Percentiles rank a stretch among this genome's conserved stretches.
These are phyloP conservation scores for Epiblema foenella DNA, from an alignment of 2,888 invertebrate genomes.

Conservation along the genomic window DNA sequence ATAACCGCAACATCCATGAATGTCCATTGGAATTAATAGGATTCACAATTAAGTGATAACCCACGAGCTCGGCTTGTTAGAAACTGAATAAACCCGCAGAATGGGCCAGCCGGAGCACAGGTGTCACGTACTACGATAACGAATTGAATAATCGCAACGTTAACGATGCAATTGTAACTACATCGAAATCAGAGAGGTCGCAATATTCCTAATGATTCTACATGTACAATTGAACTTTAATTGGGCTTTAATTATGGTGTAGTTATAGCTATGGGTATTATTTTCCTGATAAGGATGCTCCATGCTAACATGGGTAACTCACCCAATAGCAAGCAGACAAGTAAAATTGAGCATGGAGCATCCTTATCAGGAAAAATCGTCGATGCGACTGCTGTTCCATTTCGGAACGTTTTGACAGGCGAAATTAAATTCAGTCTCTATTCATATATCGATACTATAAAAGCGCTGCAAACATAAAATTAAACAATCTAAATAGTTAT, in stretches of 20 bases:
- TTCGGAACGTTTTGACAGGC: neutral
- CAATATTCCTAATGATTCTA: slow-evolving; percentile 11
- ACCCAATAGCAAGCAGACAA: too few species aligned
- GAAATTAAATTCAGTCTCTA: too few species aligned
- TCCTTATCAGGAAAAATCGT: neutral
- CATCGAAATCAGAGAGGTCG: slow-evolving; percentile 6
- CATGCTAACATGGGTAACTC: too few species aligned
- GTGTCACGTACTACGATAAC: slow-evolving; percentile 21
- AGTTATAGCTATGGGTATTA: neutral
- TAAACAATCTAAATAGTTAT: neutral
- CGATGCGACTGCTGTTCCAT: neutral
- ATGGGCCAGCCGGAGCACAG: slow-evolving; percentile 10
- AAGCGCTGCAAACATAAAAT: neutral
- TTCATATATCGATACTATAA: too few species aligned
- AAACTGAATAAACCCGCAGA: slow-evolving; percentile 16
- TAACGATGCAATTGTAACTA: slow-evolving; percentile 18
- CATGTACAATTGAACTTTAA: neutral
- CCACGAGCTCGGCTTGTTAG: slow-evolving; percentile 28
- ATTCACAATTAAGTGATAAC: slow-evolving; percentile 41
- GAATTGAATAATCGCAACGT: slow-evolving; percentile 27
- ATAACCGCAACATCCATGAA: slow-evolving; percentile 40
- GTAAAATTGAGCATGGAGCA: too few species aligned
- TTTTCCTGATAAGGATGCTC: neutral
- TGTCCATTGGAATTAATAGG: slow-evolving; percentile 43
- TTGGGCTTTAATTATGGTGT: neutral